phyloP scores from a whole-genome alignment of 2,888 invertebrate species.

The Apocheima hispidaria region DNA sequence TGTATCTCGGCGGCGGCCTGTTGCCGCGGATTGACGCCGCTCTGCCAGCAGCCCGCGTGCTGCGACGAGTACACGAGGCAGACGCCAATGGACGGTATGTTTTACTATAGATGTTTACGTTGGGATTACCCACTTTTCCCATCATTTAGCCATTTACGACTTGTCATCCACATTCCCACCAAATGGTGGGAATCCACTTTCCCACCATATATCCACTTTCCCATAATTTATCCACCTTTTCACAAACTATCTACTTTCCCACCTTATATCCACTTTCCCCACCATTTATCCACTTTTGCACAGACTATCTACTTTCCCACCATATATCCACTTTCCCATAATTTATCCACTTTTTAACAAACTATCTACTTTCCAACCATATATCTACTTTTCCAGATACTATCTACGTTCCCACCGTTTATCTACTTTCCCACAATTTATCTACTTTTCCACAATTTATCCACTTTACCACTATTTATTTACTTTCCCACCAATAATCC shows the following conservation, averaged over 20 bases:
- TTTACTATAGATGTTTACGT: too few relatives aligned
- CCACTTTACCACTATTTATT: background rate
- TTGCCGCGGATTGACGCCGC: constrained; percentile 65
- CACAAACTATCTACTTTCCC: too few relatives aligned
- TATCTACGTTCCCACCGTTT: background rate
- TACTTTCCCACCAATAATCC: too few relatives aligned
- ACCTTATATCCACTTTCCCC: background rate
- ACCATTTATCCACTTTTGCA: background rate
- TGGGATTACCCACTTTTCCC: too few relatives aligned
- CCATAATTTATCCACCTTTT: background rate
- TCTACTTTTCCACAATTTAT: background rate
- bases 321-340: background rate
- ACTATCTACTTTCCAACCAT: background rate
- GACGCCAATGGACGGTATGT: constrained; percentile 52
- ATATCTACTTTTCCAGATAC: background rate
- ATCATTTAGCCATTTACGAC: too few relatives aligned
- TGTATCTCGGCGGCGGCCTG: constrained; percentile 85
- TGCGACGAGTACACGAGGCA: constrained; percentile 67
- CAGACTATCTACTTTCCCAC: background rate
- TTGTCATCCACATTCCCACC: too few relatives aligned
- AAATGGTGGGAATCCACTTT: background rate
- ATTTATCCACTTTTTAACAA: background rate
- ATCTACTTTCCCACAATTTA: background rate
- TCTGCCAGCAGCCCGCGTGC: constrained; percentile 66
- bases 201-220: background rate